Conservation (phyloP, 2,888 invertebrate genomes). For the Apodemia duryi region DNA sequence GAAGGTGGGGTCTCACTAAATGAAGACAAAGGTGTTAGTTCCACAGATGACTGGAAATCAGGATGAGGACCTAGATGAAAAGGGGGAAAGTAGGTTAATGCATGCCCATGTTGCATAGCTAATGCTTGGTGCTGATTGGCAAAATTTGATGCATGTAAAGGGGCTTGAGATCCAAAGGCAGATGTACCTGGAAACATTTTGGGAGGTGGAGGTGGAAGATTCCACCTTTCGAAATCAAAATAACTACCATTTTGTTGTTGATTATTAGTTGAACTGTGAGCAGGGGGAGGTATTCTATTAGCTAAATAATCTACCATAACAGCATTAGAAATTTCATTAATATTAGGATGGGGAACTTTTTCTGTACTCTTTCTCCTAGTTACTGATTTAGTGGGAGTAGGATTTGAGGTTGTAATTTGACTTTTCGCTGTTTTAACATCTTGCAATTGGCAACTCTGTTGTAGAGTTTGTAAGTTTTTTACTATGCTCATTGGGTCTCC, state of each 20-base stretch:
- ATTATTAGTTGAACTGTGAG: slow-evolving; percentile 81
- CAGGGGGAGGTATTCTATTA: slow-evolving; percentile 85
- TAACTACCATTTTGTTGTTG: slow-evolving; percentile 84
- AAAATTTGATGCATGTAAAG: slow-evolving; percentile 76
- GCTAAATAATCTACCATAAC: slow-evolving; percentile 78
- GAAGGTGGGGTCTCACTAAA: slow-evolving; percentile 80
- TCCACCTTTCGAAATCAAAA: slow-evolving; percentile 91
- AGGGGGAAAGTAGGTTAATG: slow-evolving; percentile 87
- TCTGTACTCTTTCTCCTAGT: slow-evolving; percentile 82
- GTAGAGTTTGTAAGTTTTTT: slow-evolving; percentile 83
- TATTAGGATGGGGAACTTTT: slow-evolving; percentile 60
- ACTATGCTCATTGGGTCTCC: slow-evolving; percentile 89
- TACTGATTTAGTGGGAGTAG: slow-evolving; percentile 47
- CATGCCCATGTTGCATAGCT: slow-evolving; percentile 84
- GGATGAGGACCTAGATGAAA: slow-evolving; percentile 86
- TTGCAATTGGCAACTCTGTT: slow-evolving; percentile 80
- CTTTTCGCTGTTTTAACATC: slow-evolving; percentile 74
- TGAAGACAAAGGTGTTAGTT: slow-evolving; percentile 80
- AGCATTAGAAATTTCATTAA: slow-evolving; percentile 76
- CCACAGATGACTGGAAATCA: slow-evolving; percentile 82
- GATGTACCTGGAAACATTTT: slow-evolving; percentile 83
- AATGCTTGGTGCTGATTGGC: slow-evolving; percentile 82
- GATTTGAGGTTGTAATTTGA: slow-evolving; percentile 46
- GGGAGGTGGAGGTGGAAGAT: slow-evolving; percentile 83
- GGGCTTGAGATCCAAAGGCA: slow-evolving; percentile 79